Conservation (phyloP, 2,888 invertebrate species). For the Xestia rhomboidea region DNA sequence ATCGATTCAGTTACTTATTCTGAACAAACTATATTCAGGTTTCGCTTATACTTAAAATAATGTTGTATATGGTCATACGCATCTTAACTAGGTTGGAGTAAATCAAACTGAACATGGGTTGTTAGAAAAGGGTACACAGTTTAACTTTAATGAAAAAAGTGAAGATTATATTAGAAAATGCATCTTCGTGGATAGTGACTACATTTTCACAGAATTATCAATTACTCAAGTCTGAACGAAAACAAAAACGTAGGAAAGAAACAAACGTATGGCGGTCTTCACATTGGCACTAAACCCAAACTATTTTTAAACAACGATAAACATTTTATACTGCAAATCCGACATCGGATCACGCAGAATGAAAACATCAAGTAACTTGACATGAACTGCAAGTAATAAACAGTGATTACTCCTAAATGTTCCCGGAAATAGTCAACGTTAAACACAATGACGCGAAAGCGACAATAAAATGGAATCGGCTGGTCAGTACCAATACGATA, state of each 20-base stretch:
- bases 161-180: too few relatives aligned
- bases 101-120: too few relatives aligned
- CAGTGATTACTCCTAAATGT: constrained; percentile 48
- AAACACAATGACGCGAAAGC: constrained; percentile 40
- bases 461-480: constrained; percentile 42
- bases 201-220: neutral
- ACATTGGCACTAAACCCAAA: constrained; percentile 33
- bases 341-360: constrained; percentile 19
- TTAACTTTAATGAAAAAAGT: too few relatives aligned
- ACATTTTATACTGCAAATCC: constrained; percentile 9
- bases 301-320: constrained; percentile 40
- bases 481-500: constrained; percentile 15
- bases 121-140: too few relatives aligned
- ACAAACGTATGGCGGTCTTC: constrained; percentile 12
- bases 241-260: neutral
- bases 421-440: constrained; percentile 37
- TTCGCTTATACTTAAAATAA: too few relatives aligned
- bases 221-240: neutral
- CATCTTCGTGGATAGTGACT: neutral
- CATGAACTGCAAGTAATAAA: constrained; percentile 34
- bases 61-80: too few relatives aligned
- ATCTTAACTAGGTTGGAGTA: too few relatives aligned
- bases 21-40: too few relatives aligned
- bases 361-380: constrained; percentile 34
- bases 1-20: too few relatives aligned